Conservation (phyloP, 1,140 invertebrate species). For the Hesperophylax magnus region DNA sequence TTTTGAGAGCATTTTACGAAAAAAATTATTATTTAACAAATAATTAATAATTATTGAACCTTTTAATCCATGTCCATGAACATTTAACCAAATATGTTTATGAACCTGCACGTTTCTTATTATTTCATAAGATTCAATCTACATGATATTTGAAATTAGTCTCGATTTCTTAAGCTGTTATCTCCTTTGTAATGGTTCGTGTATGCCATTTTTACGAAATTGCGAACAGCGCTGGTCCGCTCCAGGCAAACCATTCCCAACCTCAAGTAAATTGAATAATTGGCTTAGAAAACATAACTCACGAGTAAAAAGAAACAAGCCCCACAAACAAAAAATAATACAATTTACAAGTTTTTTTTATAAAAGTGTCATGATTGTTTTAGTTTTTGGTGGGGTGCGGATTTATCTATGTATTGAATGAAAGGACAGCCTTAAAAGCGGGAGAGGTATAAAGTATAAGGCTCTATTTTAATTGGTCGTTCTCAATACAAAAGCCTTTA, state of each 20-base stretch:
- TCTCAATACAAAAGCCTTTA: slow-evolving; percentile 22
- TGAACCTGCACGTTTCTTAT: no score
- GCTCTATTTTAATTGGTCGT: slow-evolving; percentile 17
- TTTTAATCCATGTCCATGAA: no score
- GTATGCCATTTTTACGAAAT: slow-evolving; percentile 9
- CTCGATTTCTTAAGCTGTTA: background rate
- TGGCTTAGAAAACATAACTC: background rate
- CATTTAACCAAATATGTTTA: no score
- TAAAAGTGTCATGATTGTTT: background rate
- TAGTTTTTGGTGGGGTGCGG: background rate
- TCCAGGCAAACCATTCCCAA: background rate
- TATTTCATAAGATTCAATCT: no score
- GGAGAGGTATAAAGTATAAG: background rate
- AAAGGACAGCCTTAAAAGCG: slow-evolving; percentile 6
- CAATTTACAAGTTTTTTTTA: no score
- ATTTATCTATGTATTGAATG: background rate
- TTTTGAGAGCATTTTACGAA: no score
- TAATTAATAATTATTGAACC: no score
- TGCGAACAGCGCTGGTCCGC: background rate
- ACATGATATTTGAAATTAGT: no score
- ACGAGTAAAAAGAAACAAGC: background rate
- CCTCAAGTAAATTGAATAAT: background rate
- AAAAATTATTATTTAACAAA: no score
- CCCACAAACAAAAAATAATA: background rate
- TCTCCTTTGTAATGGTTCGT: slow-evolving; percentile 12